phyloP scores from a whole-genome alignment of 2,797 vertebrate genomes.

The Galagoides demidoff region DNA sequence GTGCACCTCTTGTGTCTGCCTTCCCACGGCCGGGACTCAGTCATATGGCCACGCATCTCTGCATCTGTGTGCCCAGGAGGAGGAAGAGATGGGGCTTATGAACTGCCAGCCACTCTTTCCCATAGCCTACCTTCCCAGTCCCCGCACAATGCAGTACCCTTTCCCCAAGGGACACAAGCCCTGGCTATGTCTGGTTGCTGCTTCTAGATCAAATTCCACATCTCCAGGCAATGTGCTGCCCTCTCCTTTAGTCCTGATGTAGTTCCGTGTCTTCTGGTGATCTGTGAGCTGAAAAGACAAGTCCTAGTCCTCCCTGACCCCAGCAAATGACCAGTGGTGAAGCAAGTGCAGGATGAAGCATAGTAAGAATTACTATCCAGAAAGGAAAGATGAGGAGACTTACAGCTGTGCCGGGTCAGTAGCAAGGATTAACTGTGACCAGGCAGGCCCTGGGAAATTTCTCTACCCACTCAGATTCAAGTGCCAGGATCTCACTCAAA shows the following conservation, averaged over 20 bases:
- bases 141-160: fast-evolving
- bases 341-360: background rate
- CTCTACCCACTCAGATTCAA: background rate
- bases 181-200: background rate
- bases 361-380: background rate
- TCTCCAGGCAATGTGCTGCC: background rate
- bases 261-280: background rate
- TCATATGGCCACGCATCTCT: fast-evolving
- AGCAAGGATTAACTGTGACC: background rate
- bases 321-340: background rate
- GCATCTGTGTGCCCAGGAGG: background rate
- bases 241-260: background rate
- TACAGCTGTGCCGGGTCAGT: background rate
- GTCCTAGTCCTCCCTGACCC: no score
- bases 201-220: background rate
- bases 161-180: background rate
- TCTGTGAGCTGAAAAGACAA: background rate
- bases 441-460: background rate
- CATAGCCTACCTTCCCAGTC: background rate
- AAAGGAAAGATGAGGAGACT: background rate
- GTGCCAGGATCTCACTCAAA: background rate
- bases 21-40: background rate
- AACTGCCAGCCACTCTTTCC: background rate
- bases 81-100: background rate
- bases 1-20: background rate